Evolutionary conservation across 2,888 invertebrate genomes (phyloP), one percentile per base, ranked within the genome.

Genomic region (Anodontia alba): DNA sequence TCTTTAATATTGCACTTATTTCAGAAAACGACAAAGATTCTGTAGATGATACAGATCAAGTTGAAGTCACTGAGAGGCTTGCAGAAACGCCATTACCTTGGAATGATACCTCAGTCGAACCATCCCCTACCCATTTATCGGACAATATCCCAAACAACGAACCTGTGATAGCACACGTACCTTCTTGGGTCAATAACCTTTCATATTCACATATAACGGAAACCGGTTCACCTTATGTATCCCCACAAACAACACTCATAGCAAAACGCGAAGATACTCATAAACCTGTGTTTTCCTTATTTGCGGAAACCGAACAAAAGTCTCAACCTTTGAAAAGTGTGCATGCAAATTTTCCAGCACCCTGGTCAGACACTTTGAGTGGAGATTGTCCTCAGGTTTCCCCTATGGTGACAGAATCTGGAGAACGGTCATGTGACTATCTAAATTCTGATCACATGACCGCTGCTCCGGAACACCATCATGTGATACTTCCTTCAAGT

Each of bases 161-260:
- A 46, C 93, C 93, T 0, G 83, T 90, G 15, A 87, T 91, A 69
- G 97, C 97, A 62, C 98, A 98, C 94, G 98, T 98, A 93, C 98
- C 98, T 17, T 96, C 98, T 20, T 99, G 98, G 98, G 98, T 98
- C 66, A 97, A 98, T 46, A 98, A 98, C 94, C 98, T 98, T 94
- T 98, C 98, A 92, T 98, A 98, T 94, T 95, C 98, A 91, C 91
- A 91, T 75, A 83, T 92, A 29, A 90, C 89, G 31, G 92, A 91
- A 70, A 86, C 91, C 8, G 91, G 91, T 10, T 92, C 92, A 1
- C 92, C 92, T 0, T 91, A 91, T 75, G 87, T 90, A 15, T 91
- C 91, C 0, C 92, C 92, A 10, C 88, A 91, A 70, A 87, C 88
- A 51, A 91, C 91, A 0, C 76, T 91, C 33, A 89, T 88, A 26